Base-by-base conservation (phyloP, 2,797 vertebrate genomes). In the Leuciscus waleckii region DNA sequence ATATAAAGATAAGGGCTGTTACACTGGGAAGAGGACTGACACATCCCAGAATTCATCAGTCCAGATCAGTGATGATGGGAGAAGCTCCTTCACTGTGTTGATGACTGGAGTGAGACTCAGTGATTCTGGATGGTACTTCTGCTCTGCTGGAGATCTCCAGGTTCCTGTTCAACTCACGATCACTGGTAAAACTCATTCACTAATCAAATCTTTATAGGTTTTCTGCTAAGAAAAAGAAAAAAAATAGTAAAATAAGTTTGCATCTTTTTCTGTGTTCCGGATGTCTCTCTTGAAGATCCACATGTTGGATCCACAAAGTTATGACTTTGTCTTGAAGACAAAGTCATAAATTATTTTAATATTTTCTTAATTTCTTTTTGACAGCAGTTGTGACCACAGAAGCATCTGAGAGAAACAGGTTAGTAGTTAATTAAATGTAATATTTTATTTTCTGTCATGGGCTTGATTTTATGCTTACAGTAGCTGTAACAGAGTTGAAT, bases 81-180 rank as follows among this genome's bases (percentile, higher is more conserved):
- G 3, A 68, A 37, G 39, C 70, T 41, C 39, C 39, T 77, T 89
- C 61, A 89, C 10, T 26, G 88, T 89, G 56, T 0, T 76, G 79
- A 88, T 91, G 68, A 81, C 76, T 21, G 73, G 70, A 65, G 76
- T 90, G 83, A 79, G 81, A 85, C 85, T 85, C 83, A 83, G 14
- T 65, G 61, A 65, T 65, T 65, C 61, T 32, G 61, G 61, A 65
- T 65, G 61, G 61, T 65, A 1, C 54, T 86, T 73, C 79, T 74
- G 71, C 71, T 74, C 71, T 19, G 83, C 80, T 69, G 88, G 89
- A 86, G 4, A 88, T 84, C 84, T 69, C 19, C 71, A 81, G 61
- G 81, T 56, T 83, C 61, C 58, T 54, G 65, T 86, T 79, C 68
- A 61, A 8, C 37, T 89, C 35, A 75, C 68, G 29, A 92, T 95